Percentiles rank a stretch among this genome's conserved stretches.
phyloP scores from a whole-genome alignment of 2,888 invertebrate species.

The Melanotus villosus region DNA sequence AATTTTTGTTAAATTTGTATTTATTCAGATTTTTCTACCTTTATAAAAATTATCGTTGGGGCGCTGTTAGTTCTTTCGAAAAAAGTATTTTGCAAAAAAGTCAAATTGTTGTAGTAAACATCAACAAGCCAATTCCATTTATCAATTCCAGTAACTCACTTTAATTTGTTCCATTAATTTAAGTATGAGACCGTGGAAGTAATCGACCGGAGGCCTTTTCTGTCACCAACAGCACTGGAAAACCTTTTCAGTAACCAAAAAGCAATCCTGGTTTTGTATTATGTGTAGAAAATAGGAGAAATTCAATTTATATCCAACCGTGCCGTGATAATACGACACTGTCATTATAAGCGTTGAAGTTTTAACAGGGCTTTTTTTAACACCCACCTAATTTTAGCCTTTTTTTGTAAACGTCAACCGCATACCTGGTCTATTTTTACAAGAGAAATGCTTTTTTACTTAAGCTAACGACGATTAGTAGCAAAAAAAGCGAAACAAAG shows the following conservation, averaged over 20 bases:
- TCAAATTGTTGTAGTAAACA: too few relatives aligned
- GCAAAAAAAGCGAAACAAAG: conserved; percentile 9
- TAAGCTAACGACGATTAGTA: neutral
- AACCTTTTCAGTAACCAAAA: neutral
- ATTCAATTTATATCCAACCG: conserved; percentile 34
- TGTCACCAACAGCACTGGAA: neutral
- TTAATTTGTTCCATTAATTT: conserved; percentile 28
- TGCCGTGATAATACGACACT: conserved; percentile 28
- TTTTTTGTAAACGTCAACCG: conserved; percentile 1
- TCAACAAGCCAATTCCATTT: too few relatives aligned
- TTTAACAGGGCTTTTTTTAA: neutral
- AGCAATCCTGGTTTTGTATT: conserved; percentile 6
- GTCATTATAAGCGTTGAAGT: neutral
- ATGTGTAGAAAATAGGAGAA: conserved; percentile 18
- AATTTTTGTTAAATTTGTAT: too few relatives aligned
- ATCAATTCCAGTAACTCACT: neutral
- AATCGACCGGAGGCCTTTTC: conserved; percentile 18
- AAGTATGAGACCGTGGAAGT: conserved; percentile 11
- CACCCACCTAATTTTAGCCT: conserved; percentile 12
- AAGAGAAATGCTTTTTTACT: neutral
- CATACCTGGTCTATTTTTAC: neutral
- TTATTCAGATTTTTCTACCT: too few relatives aligned
- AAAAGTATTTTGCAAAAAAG: too few relatives aligned
- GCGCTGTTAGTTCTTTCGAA: too few relatives aligned
- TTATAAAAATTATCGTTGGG: too few relatives aligned